Conservation (phyloP, 2,113 vertebrate genomes). For the Dendropsophus ebraccatus region DNA sequence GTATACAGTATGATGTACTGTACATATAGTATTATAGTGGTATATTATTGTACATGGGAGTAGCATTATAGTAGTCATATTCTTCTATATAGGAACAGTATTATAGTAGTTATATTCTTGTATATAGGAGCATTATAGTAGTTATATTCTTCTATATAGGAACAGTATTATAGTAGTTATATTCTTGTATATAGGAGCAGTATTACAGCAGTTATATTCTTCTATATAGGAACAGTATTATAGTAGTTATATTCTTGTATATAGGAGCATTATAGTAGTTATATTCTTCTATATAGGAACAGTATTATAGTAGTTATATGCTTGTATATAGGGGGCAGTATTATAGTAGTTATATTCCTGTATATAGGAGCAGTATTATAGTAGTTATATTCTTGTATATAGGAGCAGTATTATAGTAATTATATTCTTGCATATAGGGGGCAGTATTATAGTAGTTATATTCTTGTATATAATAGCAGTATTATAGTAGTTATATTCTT, state of each 20-base stretch:
- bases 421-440: too few relatives aligned
- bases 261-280: slow-evolving; percentile 15
- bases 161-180: slow-evolving; percentile 12
- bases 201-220: slow-evolving; percentile 13
- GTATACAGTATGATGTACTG: not conserved
- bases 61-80: not conserved
- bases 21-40: not conserved
- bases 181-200: slow-evolving; percentile 3
- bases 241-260: slow-evolving; percentile 11
- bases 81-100: not conserved
- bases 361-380: too few relatives aligned
- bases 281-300: not conserved
- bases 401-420: too few relatives aligned
- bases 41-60: not conserved
- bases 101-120: slow-evolving; percentile 11
- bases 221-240: slow-evolving; percentile 11
- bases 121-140: slow-evolving; percentile 2
- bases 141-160: not conserved
- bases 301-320: slow-evolving; percentile 4
- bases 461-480: too few relatives aligned
- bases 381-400: too few relatives aligned
- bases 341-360: too few relatives aligned
- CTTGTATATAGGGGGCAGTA: not conserved
- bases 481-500: too few relatives aligned
- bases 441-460: too few relatives aligned